Conservation (phyloP, 1,140 invertebrate genomes). For the Macrosteles quadrilineatus region DNA sequence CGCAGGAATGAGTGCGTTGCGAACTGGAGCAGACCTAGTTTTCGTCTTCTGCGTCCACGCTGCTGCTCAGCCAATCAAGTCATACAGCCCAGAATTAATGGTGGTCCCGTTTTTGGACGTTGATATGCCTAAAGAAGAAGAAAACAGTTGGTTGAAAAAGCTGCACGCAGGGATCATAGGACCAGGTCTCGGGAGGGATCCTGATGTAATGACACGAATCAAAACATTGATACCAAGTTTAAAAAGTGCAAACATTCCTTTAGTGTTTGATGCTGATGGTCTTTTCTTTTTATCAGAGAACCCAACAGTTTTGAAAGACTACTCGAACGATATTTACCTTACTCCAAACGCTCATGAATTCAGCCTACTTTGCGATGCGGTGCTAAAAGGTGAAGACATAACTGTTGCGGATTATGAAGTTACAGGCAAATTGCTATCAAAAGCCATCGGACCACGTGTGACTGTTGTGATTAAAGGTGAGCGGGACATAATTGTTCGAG, state of each 20-base stretch:
- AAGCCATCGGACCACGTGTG: slow-evolving; percentile 33
- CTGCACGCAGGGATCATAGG: slow-evolving; percentile 91
- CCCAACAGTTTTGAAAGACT: slow-evolving; percentile 73
- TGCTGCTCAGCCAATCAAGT: slow-evolving; percentile 88
- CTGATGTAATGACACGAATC: not conserved
- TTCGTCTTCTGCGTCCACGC: slow-evolving; percentile 87
- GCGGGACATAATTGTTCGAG: slow-evolving; percentile 33
- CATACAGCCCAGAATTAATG: slow-evolving; percentile 96
- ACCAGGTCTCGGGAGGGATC: slow-evolving; percentile 84
- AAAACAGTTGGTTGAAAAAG: slow-evolving; percentile 77
- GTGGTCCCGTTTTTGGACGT: slow-evolving; percentile 86
- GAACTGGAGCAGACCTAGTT: slow-evolving; percentile 80
- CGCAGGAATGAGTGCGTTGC: slow-evolving; percentile 85
- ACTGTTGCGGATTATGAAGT: not conserved
- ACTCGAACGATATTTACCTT: slow-evolving; percentile 75
- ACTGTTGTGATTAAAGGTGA: slow-evolving; percentile 39
- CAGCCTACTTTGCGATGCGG: slow-evolving; percentile 65
- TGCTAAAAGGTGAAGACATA: slow-evolving; percentile 44
- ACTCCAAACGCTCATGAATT: slow-evolving; percentile 97
- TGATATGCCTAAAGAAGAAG: slow-evolving; percentile 62
- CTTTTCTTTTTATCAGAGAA: slow-evolving; percentile 79
- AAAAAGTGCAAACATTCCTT: slow-evolving; percentile 52
- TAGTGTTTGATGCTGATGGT: slow-evolving; percentile 97
- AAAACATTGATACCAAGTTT: slow-evolving; percentile 39
- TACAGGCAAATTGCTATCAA: slow-evolving; percentile 2